Evolutionary conservation across 2,888 invertebrate species (phyloP).

Genomic region (Oasisia sp.): DNA sequence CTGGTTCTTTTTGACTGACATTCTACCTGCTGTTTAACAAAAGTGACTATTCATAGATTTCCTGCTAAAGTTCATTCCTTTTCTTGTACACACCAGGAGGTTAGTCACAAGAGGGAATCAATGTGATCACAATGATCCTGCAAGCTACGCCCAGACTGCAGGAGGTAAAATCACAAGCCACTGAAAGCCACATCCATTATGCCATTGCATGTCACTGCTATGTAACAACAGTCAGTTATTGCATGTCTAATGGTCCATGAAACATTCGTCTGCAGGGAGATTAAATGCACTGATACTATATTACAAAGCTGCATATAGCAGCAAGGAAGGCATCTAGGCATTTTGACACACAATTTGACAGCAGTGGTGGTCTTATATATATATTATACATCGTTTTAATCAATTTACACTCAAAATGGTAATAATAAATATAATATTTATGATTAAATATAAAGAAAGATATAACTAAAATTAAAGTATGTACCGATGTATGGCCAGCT

Average conservation of each 20-base stretch:
- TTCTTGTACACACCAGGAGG: background rate
- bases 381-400: background rate
- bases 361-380: background rate
- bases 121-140: background rate
- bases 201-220: slow-evolving; percentile 4
- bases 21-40: background rate
- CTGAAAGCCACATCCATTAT: slow-evolving; percentile 17
- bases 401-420: too few relatives aligned
- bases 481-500: too few relatives aligned
- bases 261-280: background rate
- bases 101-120: background rate
- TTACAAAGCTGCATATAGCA: background rate
- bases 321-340: background rate
- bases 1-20: background rate
- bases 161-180: background rate
- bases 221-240: background rate
- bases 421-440: too few relatives aligned
- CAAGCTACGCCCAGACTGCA: background rate
- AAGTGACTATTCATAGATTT: background rate
- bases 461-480: too few relatives aligned
- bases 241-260: background rate
- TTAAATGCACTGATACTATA: background rate
- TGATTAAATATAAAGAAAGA: too few relatives aligned
- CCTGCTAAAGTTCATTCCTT: background rate
- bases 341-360: background rate